Base-by-base conservation (phyloP, 53 echinoderm and acorn worm species). In the Actinopyga echinites region DNA sequence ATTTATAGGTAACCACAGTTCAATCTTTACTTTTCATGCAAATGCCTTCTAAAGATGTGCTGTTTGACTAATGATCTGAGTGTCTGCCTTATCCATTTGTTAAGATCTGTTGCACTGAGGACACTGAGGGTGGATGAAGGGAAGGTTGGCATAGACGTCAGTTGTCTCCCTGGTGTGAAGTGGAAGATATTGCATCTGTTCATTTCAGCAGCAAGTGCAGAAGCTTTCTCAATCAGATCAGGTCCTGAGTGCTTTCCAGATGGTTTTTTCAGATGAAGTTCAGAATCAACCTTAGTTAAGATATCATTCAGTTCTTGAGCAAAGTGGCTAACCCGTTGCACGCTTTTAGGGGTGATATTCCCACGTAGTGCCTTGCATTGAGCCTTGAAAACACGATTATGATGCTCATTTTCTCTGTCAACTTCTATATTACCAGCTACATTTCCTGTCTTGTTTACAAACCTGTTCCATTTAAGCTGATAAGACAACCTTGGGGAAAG, bases 391-490 rank as follows among this genome's bases (percentile, higher is more conserved):
- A 75, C 52, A 30, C 57, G 45, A 32, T 83, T 83, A 24, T 83
- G 64, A 22, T 91, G 92, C 31, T 86, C 89, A 9, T 86, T 40
- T 55, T 66, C 74, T 33, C 89, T 8, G 45, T 90, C 90, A 0
- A 88, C 57, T 37, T 93, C 90, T 0, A 90, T 77, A 56, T 90
- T 93, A 12, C 36, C 24, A 30, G 84, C 74, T 10, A 29, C 13
- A 29, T 79, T 23, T 11, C 93, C 90, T 64, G 36, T 79, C 0
- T 56, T 90, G 63, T 90, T 88, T 0, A 85, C 56, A 43, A 68
- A 85, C 20, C 90, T 65, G 31, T 90, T 93, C 93, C 86, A 93
- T 12, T 33, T 83, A 0, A 93, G 83, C 31, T 93, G 82, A 80
- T 85, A 83, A 0, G 93, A 42, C 13, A 87, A 26, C 12, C 88